Percentiles rank a stretch among this genome's conserved stretches.
Evolutionary conservation across 1,140 invertebrate species (phyloP).

Genomic region (Papilio polyxenes): DNA sequence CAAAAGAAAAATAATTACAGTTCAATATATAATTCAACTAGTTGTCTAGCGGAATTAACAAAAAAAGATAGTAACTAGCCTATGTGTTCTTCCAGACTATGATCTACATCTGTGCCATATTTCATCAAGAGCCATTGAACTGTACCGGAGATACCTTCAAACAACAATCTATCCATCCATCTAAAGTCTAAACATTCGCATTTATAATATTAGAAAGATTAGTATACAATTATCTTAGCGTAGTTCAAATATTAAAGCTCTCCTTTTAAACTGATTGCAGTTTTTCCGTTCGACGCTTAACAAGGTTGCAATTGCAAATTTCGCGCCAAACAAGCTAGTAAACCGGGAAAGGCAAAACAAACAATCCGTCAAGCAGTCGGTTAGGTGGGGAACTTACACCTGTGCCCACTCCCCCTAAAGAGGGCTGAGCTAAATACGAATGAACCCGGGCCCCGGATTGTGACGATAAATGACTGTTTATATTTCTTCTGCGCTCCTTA

Average conservation of each 20-base stretch:
- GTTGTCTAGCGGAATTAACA: too few species aligned
- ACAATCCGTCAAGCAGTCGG: slow-evolving; percentile 59
- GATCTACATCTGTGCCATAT: too few species aligned
- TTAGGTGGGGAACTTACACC: slow-evolving; percentile 52
- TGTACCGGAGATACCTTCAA: too few species aligned
- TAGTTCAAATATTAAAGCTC: slow-evolving; percentile 33
- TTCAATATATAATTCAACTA: not conserved
- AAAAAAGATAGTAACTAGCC: too few species aligned
- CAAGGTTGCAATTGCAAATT: slow-evolving; percentile 60
- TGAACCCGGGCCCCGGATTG: slow-evolving; percentile 60
- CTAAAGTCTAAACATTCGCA: too few species aligned
- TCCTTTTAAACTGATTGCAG: slow-evolving; percentile 41
- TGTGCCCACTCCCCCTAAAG: slow-evolving; percentile 52
- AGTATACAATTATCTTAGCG: slow-evolving; percentile 3
- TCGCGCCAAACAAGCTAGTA: slow-evolving; percentile 54
- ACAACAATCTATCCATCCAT: too few species aligned
- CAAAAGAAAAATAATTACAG: not conserved
- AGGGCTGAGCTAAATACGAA: slow-evolving; percentile 55
- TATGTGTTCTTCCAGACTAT: too few species aligned
- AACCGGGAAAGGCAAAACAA: slow-evolving; percentile 60
- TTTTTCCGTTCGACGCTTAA: slow-evolving; percentile 41
- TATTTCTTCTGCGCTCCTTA: slow-evolving; percentile 60
- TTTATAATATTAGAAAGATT: not conserved
- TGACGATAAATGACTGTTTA: slow-evolving; percentile 69
- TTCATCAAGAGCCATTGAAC: too few species aligned